These are phyloP conservation scores for Macrophya alboannulata DNA, from an alignment of 2,888 invertebrate species.

Conservation along the genomic window DNA sequence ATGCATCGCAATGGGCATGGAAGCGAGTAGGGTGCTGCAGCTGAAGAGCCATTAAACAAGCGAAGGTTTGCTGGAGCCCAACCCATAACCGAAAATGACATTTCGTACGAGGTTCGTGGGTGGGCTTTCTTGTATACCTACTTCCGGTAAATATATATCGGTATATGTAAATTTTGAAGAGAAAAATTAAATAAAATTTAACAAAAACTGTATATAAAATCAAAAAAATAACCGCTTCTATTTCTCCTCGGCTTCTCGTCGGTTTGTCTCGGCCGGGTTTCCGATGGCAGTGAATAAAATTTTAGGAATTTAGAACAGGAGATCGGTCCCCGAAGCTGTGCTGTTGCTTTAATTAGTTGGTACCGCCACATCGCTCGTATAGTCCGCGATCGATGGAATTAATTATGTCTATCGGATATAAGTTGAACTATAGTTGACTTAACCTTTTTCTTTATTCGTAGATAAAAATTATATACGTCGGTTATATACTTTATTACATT, in stretches of 20 bases:
- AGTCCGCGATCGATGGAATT: constrained; percentile 77
- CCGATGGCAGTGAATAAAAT: constrained; percentile 50
- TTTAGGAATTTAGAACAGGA: constrained; percentile 53
- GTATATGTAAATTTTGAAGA: background rate
- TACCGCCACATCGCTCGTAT: constrained; percentile 73
- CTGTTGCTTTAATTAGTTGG: constrained; percentile 78
- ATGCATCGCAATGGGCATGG: background rate
- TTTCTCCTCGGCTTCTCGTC: background rate
- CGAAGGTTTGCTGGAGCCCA: background rate
- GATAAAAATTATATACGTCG: background rate
- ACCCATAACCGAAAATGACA: constrained; percentile 15
- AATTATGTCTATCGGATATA: constrained; percentile 77
- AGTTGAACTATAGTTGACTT: background rate
- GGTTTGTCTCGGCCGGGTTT: background rate
- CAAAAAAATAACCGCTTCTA: background rate
- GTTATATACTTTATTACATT: background rate
- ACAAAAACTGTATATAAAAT: background rate
- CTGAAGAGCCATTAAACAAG: constrained; percentile 5
- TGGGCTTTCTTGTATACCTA: constrained; percentile 19
- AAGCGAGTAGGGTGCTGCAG: background rate
- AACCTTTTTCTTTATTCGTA: background rate
- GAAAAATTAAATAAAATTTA: background rate
- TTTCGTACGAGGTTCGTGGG: constrained; percentile 6
- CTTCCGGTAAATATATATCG: constrained; percentile 11
- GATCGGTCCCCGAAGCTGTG: constrained; percentile 61